Conservation (phyloP, 2,888 invertebrate species). For the Sepioteuthis lessoniana region DNA sequence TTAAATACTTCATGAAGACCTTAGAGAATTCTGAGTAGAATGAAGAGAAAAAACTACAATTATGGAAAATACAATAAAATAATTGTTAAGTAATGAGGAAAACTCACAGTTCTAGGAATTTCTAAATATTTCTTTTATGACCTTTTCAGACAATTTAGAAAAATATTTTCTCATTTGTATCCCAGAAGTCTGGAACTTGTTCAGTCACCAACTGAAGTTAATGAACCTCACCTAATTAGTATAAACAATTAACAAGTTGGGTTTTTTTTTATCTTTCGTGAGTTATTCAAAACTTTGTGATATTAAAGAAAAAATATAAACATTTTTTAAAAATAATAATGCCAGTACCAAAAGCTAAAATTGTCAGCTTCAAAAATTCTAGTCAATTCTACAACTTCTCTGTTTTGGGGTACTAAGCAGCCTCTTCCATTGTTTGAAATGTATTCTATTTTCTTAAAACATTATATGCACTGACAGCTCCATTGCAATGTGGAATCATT, state of each 20-base stretch:
- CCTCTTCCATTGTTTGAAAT: neutral
- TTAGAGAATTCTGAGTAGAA: too few relatives aligned
- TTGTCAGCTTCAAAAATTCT: neutral
- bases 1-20: too few relatives aligned
- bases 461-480: neutral
- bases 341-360: neutral
- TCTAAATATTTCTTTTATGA: neutral
- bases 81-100: neutral
- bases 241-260: neutral
- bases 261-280: neutral
- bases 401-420: neutral
- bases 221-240: neutral
- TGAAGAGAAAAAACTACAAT: too few relatives aligned
- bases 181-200: neutral
- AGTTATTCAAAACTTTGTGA: conserved; percentile 33
- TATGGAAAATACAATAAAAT: neutral
- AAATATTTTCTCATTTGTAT: neutral
- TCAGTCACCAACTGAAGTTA: neutral
- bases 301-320: neutral
- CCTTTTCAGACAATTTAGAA: neutral
- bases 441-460: neutral
- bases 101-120: neutral
- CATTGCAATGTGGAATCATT: conserved; percentile 20
- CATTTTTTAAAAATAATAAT: neutral
- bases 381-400: neutral